A percentile compares a stretch with the other conserved stretches of the same genome.
phyloP scores from a whole-genome alignment of 2,113 vertebrate genomes.

The Cranoglanis bouderius region DNA sequence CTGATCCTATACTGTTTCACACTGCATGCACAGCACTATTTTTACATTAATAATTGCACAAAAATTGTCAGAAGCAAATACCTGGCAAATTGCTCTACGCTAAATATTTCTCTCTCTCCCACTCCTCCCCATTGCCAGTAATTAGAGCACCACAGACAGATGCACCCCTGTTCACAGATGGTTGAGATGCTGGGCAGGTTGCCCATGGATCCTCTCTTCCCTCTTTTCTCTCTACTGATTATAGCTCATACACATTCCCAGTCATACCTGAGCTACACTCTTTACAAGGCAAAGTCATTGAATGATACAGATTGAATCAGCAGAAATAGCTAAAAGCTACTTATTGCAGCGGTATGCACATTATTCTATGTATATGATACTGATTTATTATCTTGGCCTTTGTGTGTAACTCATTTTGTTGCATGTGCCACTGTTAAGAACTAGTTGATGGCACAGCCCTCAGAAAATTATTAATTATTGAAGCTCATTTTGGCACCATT shows the following conservation, averaged over 20 bases:
- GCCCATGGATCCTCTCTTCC: conserved; percentile 37
- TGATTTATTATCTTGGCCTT: not conserved
- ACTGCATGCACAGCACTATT: not conserved
- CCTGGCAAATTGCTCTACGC: not conserved
- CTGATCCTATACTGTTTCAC: not conserved
- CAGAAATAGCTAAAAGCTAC: not conserved
- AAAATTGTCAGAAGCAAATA: not conserved
- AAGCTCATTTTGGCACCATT: not conserved
- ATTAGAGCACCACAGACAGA: conserved; percentile 49
- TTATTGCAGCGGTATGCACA: not conserved
- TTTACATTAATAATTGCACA: not conserved
- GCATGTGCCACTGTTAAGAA: not conserved
- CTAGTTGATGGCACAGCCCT: not conserved
- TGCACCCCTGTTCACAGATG: conserved; percentile 49
- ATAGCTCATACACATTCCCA: conserved; percentile 22
- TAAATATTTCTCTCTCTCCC: conserved; percentile 23
- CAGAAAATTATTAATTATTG: not conserved
- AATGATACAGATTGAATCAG: conserved; percentile 14
- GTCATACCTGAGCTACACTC: conserved; percentile 39
- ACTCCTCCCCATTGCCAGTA: conserved; percentile 24
- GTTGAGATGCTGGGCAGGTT: conserved; percentile 46
- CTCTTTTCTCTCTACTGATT: conserved; percentile 19
- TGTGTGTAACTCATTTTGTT: not conserved
- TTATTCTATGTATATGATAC: not conserved
- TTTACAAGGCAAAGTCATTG: not conserved